Evolutionary conservation across 1,140 invertebrate genomes (phyloP).

Genomic region (Notospermus geniculatus): DNA sequence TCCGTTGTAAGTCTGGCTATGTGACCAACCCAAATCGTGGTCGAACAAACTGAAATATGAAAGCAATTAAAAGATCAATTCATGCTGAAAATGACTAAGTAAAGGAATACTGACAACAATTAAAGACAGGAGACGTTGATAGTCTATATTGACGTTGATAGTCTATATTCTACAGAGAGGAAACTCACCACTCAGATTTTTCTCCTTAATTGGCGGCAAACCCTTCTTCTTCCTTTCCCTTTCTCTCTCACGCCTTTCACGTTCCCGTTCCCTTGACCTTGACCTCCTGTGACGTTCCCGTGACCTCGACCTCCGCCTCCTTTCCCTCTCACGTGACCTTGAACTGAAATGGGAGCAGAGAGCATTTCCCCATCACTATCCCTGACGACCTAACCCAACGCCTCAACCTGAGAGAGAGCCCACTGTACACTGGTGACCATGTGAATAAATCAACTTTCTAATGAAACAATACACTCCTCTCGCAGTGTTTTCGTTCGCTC

Average conservation of each 20-base stretch:
- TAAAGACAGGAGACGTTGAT: too few relatives aligned
- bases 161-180: too few relatives aligned
- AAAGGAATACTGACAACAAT: too few relatives aligned
- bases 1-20: slow-evolving; percentile 90
- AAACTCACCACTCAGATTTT: slow-evolving; percentile 63
- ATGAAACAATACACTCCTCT: too few relatives aligned
- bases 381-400: too few relatives aligned
- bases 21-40: slow-evolving; percentile 97
- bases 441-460: too few relatives aligned
- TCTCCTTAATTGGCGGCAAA: slow-evolving; percentile 80
- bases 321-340: slow-evolving; percentile 30
- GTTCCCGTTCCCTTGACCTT: slow-evolving; percentile 58
- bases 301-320: slow-evolving; percentile 45
- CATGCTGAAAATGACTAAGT: not conserved
- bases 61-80: slow-evolving; percentile 17
- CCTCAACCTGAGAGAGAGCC: too few relatives aligned
- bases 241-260: slow-evolving; percentile 65
- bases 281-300: slow-evolving; percentile 56
- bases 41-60: slow-evolving; percentile 81
- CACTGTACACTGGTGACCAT: too few relatives aligned
- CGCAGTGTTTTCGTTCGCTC: too few relatives aligned
- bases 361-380: too few relatives aligned
- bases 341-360: too few relatives aligned
- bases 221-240: slow-evolving; percentile 77
- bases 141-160: too few relatives aligned